Base-by-base conservation (phyloP, 1,140 invertebrate genomes). In the Aphaenogaster floridana region DNA sequence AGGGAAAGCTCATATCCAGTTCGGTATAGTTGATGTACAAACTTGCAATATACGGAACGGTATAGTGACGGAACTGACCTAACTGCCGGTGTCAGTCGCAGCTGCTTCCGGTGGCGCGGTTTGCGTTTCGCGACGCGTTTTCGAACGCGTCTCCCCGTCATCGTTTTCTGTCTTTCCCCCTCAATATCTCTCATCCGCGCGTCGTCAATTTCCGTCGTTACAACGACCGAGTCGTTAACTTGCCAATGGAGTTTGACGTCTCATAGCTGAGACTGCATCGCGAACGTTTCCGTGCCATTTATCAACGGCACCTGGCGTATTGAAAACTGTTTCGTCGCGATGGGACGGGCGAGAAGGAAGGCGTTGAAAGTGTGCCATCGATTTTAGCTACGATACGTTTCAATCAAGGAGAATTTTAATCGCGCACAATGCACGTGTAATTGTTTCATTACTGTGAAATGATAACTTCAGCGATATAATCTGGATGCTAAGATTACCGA, bases 141-240 rank as follows among this genome's bases (percentile, higher is more conserved):
- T 77, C 86, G 76, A 63, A 71, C 57, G 57, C 34, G 78, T 76
- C 71, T 88, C 80, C 36, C 54, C 52, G 39, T 66, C 63, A 59
- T 54, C 63, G 72, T 39, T 36, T 39, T 69, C 71, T 39, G 52
- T 86, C n/a, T 74, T 28, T 48, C 68, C 13, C 17, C 54, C 36
- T 69, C 13, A 15, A 34, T 86, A 54, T 64, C 68, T 87, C 61
- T 64, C 48, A 45, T 61, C 45, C 36, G 83, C 74, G 36, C 39
- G 76, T 86, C 83, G 72, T 79, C 83, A 79, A 86, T 86, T 77
- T 61, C 69, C 80, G 69, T 84, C 54, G 80, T 84, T 84, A 84
- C 69, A 84, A 84, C 68, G 80, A 83, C 68, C 54, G 42, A 59
- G 80, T 84, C 69, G 80, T 84, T 87, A 87, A 72, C 48, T 87